phyloP scores from a whole-genome alignment of 2,797 vertebrate genomes.

The Pantherophis alleghaniensis region DNA sequence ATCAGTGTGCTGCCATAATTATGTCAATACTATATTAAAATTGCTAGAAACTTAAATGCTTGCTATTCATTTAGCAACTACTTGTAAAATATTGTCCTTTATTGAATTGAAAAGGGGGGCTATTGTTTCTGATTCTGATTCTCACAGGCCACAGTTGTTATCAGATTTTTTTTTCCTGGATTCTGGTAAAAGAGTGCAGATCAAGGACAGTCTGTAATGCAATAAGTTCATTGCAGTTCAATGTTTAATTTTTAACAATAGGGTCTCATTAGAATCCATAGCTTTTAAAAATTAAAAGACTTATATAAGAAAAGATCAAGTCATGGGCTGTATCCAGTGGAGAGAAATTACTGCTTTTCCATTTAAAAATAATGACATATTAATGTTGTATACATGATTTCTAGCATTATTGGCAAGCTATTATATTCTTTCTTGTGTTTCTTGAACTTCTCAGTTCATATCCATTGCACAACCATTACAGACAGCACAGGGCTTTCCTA shows the following conservation, averaged over 20 bases:
- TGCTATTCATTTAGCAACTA: background rate
- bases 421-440: background rate
- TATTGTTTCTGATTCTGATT: background rate
- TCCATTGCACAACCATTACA: background rate
- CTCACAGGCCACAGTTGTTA: background rate
- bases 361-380: background rate
- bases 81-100: background rate
- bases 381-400: background rate
- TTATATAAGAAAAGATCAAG: background rate
- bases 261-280: background rate
- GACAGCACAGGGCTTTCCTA: background rate
- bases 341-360: background rate
- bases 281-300: background rate
- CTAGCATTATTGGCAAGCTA: background rate
- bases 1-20: background rate
- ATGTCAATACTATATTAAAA: conserved; percentile 12
- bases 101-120: background rate
- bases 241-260: background rate
- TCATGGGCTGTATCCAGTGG: background rate
- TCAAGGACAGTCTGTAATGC: background rate
- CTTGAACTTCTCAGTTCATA: background rate
- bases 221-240: background rate
- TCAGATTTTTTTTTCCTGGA: background rate
- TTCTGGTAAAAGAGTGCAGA: too few relatives aligned
- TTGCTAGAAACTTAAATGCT: background rate